Evolutionary conservation across 2,113 vertebrate genomes (phyloP).

Genomic region (Ceyx cyanopectus): DNA sequence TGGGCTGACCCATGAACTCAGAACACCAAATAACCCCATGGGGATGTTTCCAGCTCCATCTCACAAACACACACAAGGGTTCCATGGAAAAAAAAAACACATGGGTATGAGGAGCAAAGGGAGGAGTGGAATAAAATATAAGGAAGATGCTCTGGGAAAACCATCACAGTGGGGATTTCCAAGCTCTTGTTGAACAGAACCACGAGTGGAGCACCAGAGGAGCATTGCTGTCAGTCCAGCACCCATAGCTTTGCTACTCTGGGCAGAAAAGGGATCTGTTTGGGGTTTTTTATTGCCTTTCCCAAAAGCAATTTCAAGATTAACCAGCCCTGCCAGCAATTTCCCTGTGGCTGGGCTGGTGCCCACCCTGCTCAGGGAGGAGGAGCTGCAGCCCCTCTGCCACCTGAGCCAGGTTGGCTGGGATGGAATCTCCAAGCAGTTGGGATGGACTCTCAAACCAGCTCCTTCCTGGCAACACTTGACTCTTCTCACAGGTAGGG

Average conservation of each 20-base stretch:
- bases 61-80: not conserved
- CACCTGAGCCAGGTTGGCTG: too few relatives aligned
- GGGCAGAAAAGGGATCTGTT: not conserved
- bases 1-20: not conserved
- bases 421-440: not conserved
- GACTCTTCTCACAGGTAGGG: not conserved
- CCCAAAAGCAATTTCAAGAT: not conserved
- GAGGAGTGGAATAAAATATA: not conserved
- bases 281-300: not conserved
- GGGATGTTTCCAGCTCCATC: not conserved
- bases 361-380: not conserved
- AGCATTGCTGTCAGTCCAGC: not conserved
- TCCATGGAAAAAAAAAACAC: not conserved
- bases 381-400: not conserved
- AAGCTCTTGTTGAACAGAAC: slow-evolving; percentile 4
- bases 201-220: not conserved
- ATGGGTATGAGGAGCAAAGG: not conserved
- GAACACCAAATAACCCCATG: fast-evolving
- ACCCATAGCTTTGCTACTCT: not conserved
- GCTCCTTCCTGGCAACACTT: not conserved
- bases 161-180: not conserved
- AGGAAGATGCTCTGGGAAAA: slow-evolving; percentile 1
- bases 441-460: not conserved
- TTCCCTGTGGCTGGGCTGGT: not conserved
- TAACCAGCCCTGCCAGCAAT: not conserved